phyloP scores from a whole-genome alignment of 2,113 vertebrate genomes.

The Rutilus rutilus region DNA sequence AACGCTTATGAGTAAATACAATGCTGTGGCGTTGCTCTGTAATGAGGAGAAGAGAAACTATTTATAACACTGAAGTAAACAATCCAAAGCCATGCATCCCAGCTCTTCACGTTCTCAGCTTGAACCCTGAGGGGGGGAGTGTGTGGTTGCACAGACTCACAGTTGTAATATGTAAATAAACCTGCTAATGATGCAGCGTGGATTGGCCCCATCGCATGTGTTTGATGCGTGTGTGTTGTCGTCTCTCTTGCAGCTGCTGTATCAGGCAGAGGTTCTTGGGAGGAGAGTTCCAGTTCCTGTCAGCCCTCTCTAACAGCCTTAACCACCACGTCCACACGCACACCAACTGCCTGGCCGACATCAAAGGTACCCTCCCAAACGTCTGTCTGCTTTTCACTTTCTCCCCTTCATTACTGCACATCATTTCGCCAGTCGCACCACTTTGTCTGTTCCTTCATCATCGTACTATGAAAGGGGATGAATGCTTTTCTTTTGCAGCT shows the following conservation, averaged over 20 bases:
- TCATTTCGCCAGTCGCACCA: not conserved
- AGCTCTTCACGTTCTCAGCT: not conserved
- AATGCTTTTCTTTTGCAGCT: constrained; percentile 39
- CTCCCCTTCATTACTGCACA: constrained; percentile 54
- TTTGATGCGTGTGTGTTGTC: constrained; percentile 51
- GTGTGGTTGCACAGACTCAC: constrained; percentile 32
- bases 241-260: constrained; percentile 49
- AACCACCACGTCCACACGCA: constrained; percentile 57
- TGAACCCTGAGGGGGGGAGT: constrained; percentile 3
- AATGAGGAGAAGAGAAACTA: not conserved
- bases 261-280: constrained; percentile 61
- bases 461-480: not conserved
- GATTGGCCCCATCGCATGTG: constrained; percentile 9
- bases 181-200: constrained; percentile 46
- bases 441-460: not conserved
- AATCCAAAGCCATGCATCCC: not conserved
- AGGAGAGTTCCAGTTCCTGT: constrained; percentile 57
- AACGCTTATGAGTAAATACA: constrained; percentile 2
- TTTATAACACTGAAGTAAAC: constrained; percentile 21
- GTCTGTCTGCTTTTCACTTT: constrained; percentile 41
- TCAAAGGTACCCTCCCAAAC: constrained; percentile 70
- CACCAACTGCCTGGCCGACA: constrained; percentile 61
- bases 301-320: constrained; percentile 57
- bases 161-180: constrained; percentile 33
- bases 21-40: not conserved